phyloP scores from a whole-genome alignment of 2,888 invertebrate species.

The Eulithis testata region DNA sequence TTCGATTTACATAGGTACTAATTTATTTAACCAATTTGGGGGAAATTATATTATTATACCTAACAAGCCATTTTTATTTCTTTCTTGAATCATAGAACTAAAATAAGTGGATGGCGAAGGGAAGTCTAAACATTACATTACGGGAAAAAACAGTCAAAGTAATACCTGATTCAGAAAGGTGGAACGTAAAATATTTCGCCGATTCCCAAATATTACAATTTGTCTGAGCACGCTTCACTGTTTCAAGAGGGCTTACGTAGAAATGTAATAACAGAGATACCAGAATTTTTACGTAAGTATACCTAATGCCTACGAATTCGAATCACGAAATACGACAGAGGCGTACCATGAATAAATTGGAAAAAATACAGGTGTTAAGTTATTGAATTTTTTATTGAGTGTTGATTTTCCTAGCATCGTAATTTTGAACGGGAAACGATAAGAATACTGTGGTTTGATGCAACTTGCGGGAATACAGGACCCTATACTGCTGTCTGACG shows the following conservation, averaged over 20 bases:
- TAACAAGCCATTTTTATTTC: too few species aligned
- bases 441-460: too few species aligned
- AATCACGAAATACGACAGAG: slow-evolving; percentile 57
- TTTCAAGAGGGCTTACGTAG: slow-evolving; percentile 52
- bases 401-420: neutral
- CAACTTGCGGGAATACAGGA: too few species aligned
- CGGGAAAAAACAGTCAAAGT: neutral
- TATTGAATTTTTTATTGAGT: slow-evolving; percentile 1
- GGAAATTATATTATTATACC: too few species aligned
- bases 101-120: too few species aligned
- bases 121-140: too few species aligned
- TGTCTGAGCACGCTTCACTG: slow-evolving; percentile 52
- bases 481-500: too few species aligned
- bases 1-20: too few species aligned
- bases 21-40: too few species aligned
- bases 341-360: slow-evolving; percentile 11
- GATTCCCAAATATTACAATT: slow-evolving; percentile 64
- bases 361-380: slow-evolving; percentile 5
- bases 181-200: slow-evolving; percentile 26
- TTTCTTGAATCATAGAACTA: too few species aligned
- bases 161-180: neutral
- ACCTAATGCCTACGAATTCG: slow-evolving; percentile 45
- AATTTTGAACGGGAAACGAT: too few species aligned
- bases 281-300: slow-evolving; percentile 54
- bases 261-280: slow-evolving; percentile 73